These are phyloP conservation scores for Campoplex nolae DNA, from an alignment of 2,888 invertebrate species.

Conservation along the genomic window DNA sequence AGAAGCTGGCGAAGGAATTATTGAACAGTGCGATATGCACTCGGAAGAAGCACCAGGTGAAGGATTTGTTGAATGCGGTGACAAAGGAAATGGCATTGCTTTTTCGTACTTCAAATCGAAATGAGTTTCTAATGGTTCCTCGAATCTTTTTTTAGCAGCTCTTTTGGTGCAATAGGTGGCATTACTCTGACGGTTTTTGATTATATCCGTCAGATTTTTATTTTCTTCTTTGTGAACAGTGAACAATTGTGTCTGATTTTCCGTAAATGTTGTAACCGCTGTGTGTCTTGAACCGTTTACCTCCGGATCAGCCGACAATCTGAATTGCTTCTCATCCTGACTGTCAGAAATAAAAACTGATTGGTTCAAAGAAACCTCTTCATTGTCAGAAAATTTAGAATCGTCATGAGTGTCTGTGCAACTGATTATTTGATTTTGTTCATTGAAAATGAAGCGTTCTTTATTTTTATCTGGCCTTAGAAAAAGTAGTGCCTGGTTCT, in stretches of 20 bases:
- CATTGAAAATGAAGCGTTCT: constrained; percentile 40
- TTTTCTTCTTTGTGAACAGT: constrained; percentile 29
- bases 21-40: constrained; percentile 29
- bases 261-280: constrained; percentile 19
- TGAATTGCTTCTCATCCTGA: constrained; percentile 21
- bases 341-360: neutral
- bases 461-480: constrained; percentile 80
- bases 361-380: constrained; percentile 13
- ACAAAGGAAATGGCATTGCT: constrained; percentile 31
- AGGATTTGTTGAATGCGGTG: constrained; percentile 56
- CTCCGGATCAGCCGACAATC: constrained; percentile 13
- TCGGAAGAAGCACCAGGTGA: constrained; percentile 52
- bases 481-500: constrained; percentile 85
- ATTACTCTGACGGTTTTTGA: constrained; percentile 43
- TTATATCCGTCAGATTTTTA: constrained; percentile 35
- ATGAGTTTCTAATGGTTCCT: constrained; percentile 18
- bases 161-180: constrained; percentile 51
- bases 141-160: constrained; percentile 35
- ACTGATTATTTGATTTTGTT: constrained; percentile 11
- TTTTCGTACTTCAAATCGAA: constrained; percentile 47
- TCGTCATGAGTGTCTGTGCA: constrained; percentile 4
- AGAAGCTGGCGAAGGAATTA: constrained; percentile 63
- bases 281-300: constrained; percentile 22
- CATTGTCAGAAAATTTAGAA: constrained; percentile 24
- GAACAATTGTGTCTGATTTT: constrained; percentile 22